Conservation (phyloP, 2,797 vertebrate genomes). For the Kryptopterus vitreolus region DNA sequence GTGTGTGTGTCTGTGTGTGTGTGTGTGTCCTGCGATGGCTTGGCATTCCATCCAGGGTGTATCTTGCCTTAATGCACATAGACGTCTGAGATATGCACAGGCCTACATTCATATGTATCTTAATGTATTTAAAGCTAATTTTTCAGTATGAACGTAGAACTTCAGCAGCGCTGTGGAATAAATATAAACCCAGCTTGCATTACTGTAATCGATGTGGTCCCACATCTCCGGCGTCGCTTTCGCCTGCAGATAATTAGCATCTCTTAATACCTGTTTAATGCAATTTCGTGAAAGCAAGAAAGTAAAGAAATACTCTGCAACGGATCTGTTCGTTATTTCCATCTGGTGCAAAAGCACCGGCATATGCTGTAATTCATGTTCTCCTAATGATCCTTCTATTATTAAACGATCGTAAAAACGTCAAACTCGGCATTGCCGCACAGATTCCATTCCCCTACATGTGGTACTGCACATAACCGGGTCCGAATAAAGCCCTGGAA, state of each 20-base stretch:
- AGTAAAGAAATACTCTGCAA: not conserved
- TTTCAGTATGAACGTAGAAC: not conserved
- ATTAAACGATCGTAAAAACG: not conserved
- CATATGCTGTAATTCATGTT: constrained; percentile 7
- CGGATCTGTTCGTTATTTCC: not conserved
- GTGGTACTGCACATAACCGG: not conserved
- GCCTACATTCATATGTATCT: no score
- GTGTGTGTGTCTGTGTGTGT: no score
- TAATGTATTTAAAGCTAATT: not conserved
- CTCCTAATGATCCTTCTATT: not conserved
- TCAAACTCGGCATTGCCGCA: not conserved
- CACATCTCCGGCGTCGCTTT: not conserved
- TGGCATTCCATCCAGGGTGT: no score
- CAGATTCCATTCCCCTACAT: not conserved
- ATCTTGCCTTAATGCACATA: no score
- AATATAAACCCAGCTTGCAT: not conserved
- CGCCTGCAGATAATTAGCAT: constrained; percentile 20
- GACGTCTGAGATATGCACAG: no score
- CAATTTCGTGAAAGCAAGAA: not conserved
- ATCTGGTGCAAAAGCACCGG: not conserved
- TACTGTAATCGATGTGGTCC: not conserved
- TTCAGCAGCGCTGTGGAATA: not conserved
- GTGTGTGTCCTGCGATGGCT: no score
- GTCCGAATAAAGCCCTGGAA: not conserved
- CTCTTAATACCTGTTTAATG: constrained; percentile 2